These are phyloP conservation scores for Picathartes gymnocephalus DNA, from an alignment of 2,113 vertebrate genomes.

Conservation along the genomic window DNA sequence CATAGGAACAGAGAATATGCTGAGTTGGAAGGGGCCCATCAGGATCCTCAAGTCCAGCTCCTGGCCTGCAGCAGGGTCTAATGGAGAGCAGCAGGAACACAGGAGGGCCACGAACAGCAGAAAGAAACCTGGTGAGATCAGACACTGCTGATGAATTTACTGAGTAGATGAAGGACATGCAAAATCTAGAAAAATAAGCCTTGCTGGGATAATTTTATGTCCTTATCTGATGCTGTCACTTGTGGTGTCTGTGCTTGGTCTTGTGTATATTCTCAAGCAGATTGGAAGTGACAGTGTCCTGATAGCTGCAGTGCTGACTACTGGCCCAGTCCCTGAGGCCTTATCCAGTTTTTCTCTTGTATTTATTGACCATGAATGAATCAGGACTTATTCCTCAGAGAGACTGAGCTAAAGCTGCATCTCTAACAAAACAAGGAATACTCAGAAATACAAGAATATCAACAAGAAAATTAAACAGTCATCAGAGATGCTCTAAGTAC, in stretches of 20 bases:
- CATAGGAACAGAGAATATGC: neutral
- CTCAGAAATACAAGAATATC: constrained; percentile 20
- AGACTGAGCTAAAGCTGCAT: neutral
- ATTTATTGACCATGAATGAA: constrained; percentile 34
- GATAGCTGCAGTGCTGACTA: neutral
- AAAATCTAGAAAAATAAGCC: neutral
- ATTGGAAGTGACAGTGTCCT: neutral
- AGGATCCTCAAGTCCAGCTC: too few species aligned
- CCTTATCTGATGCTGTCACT: neutral
- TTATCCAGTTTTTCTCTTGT: neutral
- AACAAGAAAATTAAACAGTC: constrained; percentile 25
- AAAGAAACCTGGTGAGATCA: neutral
- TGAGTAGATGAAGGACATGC: neutral
- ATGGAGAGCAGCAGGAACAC: neutral
- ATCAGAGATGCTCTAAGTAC: neutral
- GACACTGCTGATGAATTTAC: neutral
- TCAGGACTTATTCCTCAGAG: neutral
- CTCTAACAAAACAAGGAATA: neutral
- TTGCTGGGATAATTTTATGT: neutral
- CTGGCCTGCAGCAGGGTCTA: neutral
- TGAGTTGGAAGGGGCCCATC: neutral
- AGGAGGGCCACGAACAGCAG: neutral
- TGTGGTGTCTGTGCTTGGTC: neutral
- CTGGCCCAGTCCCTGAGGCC: neutral
- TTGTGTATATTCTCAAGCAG: neutral